Evolutionary conservation across 2,888 invertebrate genomes (phyloP).

Genomic region (Acanthosepion pharaonis): DNA sequence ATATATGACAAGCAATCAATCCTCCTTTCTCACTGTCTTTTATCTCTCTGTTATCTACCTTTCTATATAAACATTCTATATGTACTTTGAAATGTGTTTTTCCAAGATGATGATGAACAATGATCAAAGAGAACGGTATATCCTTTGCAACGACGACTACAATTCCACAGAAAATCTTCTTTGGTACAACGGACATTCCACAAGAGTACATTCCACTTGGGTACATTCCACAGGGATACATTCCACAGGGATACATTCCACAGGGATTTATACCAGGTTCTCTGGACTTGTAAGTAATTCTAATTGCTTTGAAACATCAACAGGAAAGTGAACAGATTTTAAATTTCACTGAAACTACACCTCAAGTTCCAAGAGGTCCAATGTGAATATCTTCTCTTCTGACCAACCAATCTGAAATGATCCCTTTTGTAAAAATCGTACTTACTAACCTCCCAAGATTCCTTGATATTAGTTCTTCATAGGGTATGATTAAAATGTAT

Average conservation of each 20-base stretch:
- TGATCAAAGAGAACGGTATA: slow-evolving; percentile 45
- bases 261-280: slow-evolving; percentile 40
- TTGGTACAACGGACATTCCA: slow-evolving; percentile 44
- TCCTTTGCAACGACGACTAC: slow-evolving; percentile 39
- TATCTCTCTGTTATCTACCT: neutral
- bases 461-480: neutral
- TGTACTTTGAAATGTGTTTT: slow-evolving; percentile 46
- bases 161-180: slow-evolving; percentile 8
- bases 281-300: slow-evolving; percentile 45
- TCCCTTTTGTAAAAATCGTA: neutral
- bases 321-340: slow-evolving; percentile 21
- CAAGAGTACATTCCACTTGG: slow-evolving; percentile 46
- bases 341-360: neutral
- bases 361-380: neutral
- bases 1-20: neutral
- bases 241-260: slow-evolving; percentile 45
- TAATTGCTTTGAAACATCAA: slow-evolving; percentile 43
- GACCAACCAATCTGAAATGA: neutral
- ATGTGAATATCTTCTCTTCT: neutral
- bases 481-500: neutral
- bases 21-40: neutral
- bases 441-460: neutral
- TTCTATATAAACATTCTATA: slow-evolving; percentile 40
- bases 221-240: slow-evolving; percentile 44
- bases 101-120: slow-evolving; percentile 44